These are phyloP conservation scores for Gadopsis bispinosus DNA, from an alignment of 2,797 vertebrate species.

Conservation along the genomic window DNA sequence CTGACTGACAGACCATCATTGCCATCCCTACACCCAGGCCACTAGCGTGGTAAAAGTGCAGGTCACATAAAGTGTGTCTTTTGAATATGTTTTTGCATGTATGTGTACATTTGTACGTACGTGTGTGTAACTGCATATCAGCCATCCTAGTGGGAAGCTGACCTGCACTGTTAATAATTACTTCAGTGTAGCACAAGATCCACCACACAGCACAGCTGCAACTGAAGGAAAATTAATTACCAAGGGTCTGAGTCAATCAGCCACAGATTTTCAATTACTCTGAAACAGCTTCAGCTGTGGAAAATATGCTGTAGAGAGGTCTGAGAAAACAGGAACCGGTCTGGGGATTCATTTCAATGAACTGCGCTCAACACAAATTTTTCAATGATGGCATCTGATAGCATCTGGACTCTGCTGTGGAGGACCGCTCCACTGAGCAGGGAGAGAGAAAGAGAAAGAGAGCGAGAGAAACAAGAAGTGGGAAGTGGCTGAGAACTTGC, in stretches of 20 bases:
- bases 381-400: slow-evolving; percentile 56
- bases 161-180: slow-evolving; percentile 5
- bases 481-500: slow-evolving; percentile 39
- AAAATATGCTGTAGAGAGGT: slow-evolving; percentile 64
- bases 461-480: slow-evolving; percentile 32
- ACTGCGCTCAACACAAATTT: slow-evolving; percentile 56
- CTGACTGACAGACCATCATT: neutral
- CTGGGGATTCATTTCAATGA: slow-evolving; percentile 66
- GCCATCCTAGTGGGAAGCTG: slow-evolving; percentile 12
- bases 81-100: neutral
- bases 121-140: neutral
- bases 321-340: slow-evolving; percentile 53
- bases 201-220: slow-evolving; percentile 39
- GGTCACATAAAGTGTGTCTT: slow-evolving; percentile 1
- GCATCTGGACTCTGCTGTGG: slow-evolving; percentile 45
- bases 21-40: neutral
- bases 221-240: slow-evolving; percentile 79
- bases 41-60: neutral
- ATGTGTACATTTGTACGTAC: neutral
- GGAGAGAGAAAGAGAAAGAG: slow-evolving; percentile 1
- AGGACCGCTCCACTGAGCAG: slow-evolving; percentile 38
- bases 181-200: slow-evolving; percentile 11
- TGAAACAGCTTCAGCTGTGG: slow-evolving; percentile 66
- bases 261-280: slow-evolving; percentile 83
- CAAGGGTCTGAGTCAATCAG: slow-evolving; percentile 76